A percentile compares a stretch with the other conserved stretches of the same genome.
These are phyloP conservation scores for Siphonodentalium dalli DNA, from an alignment of 2,888 invertebrate species.

Conservation along the genomic window DNA sequence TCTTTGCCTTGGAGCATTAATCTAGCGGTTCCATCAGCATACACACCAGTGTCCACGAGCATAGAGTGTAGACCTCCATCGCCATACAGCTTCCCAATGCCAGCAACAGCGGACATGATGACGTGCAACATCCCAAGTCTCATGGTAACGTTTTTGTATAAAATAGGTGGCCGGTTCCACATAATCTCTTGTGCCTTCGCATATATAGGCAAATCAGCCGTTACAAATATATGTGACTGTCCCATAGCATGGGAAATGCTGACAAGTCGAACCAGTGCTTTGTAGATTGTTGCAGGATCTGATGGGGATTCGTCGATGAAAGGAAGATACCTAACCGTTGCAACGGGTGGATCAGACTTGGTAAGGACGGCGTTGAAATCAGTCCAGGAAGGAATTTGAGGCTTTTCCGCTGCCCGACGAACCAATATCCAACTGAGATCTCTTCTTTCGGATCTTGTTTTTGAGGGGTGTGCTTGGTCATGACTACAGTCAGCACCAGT, in stretches of 20 bases:
- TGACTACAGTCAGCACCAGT: no score
- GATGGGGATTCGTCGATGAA: no score
- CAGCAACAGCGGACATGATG: no score
- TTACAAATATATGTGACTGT: slow-evolving; percentile 2
- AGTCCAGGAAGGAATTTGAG: no score
- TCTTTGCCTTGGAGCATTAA: slow-evolving; percentile 13
- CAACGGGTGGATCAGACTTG: neutral
- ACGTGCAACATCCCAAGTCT: no score
- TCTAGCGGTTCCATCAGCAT: neutral
- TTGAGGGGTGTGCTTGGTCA: neutral
- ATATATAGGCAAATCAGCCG: no score
- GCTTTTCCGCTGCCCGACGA: slow-evolving; percentile 5
- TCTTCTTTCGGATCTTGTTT: no score
- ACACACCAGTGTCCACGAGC: slow-evolving; percentile 2
- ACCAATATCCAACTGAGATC: no score
- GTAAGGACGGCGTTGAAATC: slow-evolving; percentile 10
- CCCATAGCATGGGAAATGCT: no score
- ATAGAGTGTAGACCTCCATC: slow-evolving; percentile 3
- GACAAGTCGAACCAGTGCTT: no score
- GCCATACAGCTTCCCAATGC: slow-evolving; percentile 16
- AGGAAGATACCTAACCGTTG: slow-evolving; percentile 6
- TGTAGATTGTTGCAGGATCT: no score
- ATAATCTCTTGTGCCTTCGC: no score
- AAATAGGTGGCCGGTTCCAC: neutral
- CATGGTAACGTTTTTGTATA: neutral